A percentile compares a stretch with the other conserved stretches of the same genome.
Conservation (phyloP, 2,113 vertebrate genomes). For the Campylomormyrus tamandua region DNA sequence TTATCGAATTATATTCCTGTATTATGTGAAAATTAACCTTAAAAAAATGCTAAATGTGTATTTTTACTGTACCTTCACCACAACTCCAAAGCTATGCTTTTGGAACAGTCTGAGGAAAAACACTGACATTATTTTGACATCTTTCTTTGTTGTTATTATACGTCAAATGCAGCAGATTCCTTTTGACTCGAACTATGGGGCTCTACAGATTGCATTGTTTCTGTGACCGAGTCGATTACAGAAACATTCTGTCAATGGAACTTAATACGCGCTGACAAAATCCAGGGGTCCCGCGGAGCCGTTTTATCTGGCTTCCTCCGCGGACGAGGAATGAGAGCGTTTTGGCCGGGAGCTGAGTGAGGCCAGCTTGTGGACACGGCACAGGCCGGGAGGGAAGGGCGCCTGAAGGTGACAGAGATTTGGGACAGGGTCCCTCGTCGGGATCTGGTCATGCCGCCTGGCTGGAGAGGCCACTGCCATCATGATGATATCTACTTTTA, state of each 20-base stretch:
- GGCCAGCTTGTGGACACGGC: not conserved
- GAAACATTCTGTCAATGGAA: constrained; percentile 2
- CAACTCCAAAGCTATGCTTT: not conserved
- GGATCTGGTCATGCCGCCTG: not conserved
- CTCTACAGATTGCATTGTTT: not conserved
- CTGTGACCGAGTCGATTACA: constrained; percentile 2
- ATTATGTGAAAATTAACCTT: not conserved
- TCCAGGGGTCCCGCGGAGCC: not conserved
- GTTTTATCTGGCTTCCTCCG: not conserved
- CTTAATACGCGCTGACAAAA: not conserved
- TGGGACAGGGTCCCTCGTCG: not conserved
- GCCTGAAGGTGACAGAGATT: not conserved
- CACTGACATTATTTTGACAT: not conserved
- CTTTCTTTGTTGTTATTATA: not conserved
- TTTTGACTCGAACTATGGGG: not conserved
- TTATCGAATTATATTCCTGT: not conserved
- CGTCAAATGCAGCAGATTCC: not conserved
- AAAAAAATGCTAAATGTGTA: not conserved
- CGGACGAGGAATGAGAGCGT: not conserved
- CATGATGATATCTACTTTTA: not conserved
- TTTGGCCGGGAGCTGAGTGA: not conserved
- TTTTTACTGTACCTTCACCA: not conserved
- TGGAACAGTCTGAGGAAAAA: not conserved
- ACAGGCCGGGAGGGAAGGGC: not conserved
- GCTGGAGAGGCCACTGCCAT: not conserved